phyloP scores from a whole-genome alignment of 2,797 vertebrate species.

The Arrhamphus sclerolepis region DNA sequence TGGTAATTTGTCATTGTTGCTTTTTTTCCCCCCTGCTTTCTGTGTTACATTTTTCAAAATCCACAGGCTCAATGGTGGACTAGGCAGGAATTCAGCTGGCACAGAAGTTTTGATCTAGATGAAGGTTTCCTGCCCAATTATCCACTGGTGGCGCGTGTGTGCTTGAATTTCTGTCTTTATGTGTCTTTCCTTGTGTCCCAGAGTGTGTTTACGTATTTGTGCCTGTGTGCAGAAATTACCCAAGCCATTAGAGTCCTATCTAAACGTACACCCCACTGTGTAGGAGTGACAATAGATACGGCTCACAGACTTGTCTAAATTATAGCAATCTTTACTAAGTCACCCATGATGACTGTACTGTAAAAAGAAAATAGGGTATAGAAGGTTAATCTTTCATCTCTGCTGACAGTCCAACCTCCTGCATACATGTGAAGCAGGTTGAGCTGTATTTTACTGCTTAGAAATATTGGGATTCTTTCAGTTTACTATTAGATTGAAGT shows the following conservation, averaged over 20 bases:
- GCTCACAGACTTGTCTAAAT: slow-evolving; percentile 33
- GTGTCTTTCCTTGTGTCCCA: slow-evolving; percentile 18
- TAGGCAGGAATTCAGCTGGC: slow-evolving; percentile 68
- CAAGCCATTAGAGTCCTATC: slow-evolving; percentile 31
- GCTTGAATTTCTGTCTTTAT: slow-evolving; percentile 11
- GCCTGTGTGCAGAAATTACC: slow-evolving; percentile 35
- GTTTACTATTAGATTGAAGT: too few species aligned
- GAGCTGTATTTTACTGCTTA: slow-evolving; percentile 5
- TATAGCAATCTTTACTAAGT: slow-evolving; percentile 28
- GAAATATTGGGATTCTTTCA: neutral
- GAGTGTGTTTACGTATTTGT: slow-evolving; percentile 26
- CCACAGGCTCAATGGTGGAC: slow-evolving; percentile 61
- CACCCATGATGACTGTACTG: slow-evolving; percentile 30
- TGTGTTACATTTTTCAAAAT: slow-evolving; percentile 70
- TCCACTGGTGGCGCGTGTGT: slow-evolving; percentile 36
- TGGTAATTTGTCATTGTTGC: slow-evolving; percentile 74
- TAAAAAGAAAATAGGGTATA: slow-evolving; percentile 6
- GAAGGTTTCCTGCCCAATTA: slow-evolving; percentile 68
- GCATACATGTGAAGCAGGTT: slow-evolving; percentile 14
- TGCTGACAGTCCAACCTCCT: slow-evolving; percentile 22
- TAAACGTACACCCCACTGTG: slow-evolving; percentile 26
- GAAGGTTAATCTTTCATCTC: slow-evolving; percentile 17
- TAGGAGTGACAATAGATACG: slow-evolving; percentile 29
- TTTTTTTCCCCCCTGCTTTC: slow-evolving; percentile 53
- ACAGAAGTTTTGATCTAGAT: slow-evolving; percentile 59